A percentile compares a stretch with the other conserved stretches of the same genome.
Evolutionary conservation across 1,140 invertebrate genomes (phyloP).

Genomic region (Dreissena polymorpha): DNA sequence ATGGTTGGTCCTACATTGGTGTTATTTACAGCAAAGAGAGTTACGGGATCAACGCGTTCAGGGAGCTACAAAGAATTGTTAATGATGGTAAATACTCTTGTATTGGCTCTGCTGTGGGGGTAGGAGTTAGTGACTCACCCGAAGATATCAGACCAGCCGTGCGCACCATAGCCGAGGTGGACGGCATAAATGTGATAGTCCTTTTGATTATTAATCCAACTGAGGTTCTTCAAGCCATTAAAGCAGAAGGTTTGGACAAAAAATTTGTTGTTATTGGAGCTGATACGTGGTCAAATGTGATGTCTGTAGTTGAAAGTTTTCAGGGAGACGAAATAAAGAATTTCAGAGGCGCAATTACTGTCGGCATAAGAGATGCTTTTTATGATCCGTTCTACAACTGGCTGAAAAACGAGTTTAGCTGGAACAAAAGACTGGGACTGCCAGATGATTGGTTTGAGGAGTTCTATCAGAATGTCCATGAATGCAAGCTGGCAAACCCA

Average conservation of each 20-base stretch:
- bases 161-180: slow-evolving; percentile 34
- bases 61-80: slow-evolving; percentile 48
- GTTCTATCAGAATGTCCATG: slow-evolving; percentile 79
- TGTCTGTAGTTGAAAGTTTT: slow-evolving; percentile 84
- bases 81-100: slow-evolving; percentile 55
- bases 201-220: slow-evolving; percentile 63
- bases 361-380: slow-evolving; percentile 82
- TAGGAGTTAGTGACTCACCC: slow-evolving; percentile 21
- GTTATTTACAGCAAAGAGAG: slow-evolving; percentile 83
- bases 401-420: slow-evolving; percentile 64
- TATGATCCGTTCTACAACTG: slow-evolving; percentile 79
- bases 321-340: slow-evolving; percentile 82
- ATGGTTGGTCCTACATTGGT: slow-evolving; percentile 91
- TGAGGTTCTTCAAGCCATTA: slow-evolving; percentile 60
- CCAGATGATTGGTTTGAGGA: slow-evolving; percentile 80
- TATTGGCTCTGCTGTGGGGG: slow-evolving; percentile 32
- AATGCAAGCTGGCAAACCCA: slow-evolving; percentile 69
- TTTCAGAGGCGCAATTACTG: slow-evolving; percentile 88
- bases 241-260: slow-evolving; percentile 54
- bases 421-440: slow-evolving; percentile 72
- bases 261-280: slow-evolving; percentile 68
- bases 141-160: slow-evolving; percentile 56
- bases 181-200: slow-evolving; percentile 67
- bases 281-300: slow-evolving; percentile 82
- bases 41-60: slow-evolving; percentile 74